Evolutionary conservation across 2,888 invertebrate genomes (phyloP), one percentile per base, ranked within the genome.

Genomic region (Toxonevra muliebris): DNA sequence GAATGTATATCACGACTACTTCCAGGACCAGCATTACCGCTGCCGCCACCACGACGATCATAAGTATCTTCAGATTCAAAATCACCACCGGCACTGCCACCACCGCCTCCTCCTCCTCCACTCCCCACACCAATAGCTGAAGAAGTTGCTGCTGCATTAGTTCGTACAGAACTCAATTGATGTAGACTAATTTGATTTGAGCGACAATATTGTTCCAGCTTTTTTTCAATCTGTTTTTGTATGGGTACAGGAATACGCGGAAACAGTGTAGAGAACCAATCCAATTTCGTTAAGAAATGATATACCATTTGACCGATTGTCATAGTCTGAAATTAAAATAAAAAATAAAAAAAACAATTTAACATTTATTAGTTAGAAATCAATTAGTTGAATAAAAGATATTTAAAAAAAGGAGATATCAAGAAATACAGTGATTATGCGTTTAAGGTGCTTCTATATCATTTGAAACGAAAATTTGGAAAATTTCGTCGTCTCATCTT

Each of bases 231-330:
- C 84, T 92, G 93, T 84, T 97, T 97, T 86, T 95, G 93, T 78
- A 98, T 97, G 30, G 98, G 98, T 69, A 99, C 98, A 0, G 99
- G 99, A 84, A 99, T 98, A 75, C 99, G 89, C 0, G 99, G 99
- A 84, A 99, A 99, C 17, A 99, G 88, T 0, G 99, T 99, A 53
- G 96, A 95, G 87, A 97, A 99, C 98, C 99, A 99, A 84, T 99
- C 99, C 68, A 99, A 87, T 83, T 98, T 97, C 68, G 95, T 92
- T 64, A 98, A 88, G 89, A 96, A 96, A 83, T 96, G 96, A 53
- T 96, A 90, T 15, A 95, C 88, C 87, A 98, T 92, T 76, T 94
- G 93, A 0, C 99, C 99, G 67, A 99, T 93, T 20, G 93, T 93
- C 88, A 97, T 94, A 54, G 86, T 76, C 84, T 85, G 64, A 9